Base-by-base conservation (phyloP, 1,140 invertebrate genomes). In the Eumeta japonica region DNA sequence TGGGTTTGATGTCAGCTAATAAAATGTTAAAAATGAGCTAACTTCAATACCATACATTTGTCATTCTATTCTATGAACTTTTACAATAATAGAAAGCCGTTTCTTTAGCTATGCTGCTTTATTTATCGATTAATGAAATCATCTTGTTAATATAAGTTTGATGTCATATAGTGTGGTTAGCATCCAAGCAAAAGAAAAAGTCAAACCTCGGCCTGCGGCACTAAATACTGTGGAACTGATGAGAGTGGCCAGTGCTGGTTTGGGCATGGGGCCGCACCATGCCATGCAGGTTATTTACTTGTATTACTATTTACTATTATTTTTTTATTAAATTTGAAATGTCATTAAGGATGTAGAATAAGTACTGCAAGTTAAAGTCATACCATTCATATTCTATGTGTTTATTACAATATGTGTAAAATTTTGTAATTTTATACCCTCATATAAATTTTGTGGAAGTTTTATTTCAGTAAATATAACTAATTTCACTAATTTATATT, bases 151-250 rank as follows among this genome's bases (percentile, higher is more conserved):
- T 29, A 10, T 3, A 41, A 33, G 27, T 44, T 42, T 34, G 11
- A 24, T 18, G 32, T 34, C 34, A 5, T 32, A 14, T 43, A 92
- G 88, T 16, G 87, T 94, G 27, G 59, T 83, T 10, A 85, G 80
- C 50, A 79, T 91, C 7, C 78, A 79, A 41, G 83, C 82, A 16
- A 88, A 86, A 58, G 90, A 96, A 63, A 92, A 94, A 62, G 68
- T 80, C 0, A 97, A 95, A 63, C 64, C 83, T 10, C 79, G 92
- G 34, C 97, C 97, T 1, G 76, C 84, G 17, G 96, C 97, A 18
- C 77, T 99, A 12, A 98, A 99, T 59, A 98, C 96, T 0, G 94
- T 99, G 0, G 97, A 99, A 68, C 72, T 99, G 53, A 91, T 99
- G 85, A 72, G 93, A 61, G 86, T 95, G 0, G 94, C 91, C n/a